Conservation (phyloP, 2,113 vertebrate species). For the Pleuronectes platessa region DNA sequence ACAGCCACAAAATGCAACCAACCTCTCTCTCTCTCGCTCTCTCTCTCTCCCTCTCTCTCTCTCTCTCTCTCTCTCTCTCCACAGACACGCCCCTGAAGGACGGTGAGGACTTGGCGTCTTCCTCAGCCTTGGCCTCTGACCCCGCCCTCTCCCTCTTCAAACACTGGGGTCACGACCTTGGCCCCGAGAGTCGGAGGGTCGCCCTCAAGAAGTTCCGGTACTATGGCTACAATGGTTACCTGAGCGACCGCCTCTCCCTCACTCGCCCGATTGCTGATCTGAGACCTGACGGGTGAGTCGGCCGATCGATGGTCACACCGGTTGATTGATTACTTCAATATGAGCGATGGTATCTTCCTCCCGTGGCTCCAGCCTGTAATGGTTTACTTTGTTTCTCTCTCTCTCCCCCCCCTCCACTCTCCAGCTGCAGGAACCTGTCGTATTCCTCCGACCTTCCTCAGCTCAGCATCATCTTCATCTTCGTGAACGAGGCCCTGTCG, state of each 20-base stretch:
- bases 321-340: constrained; percentile 1
- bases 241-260: constrained; percentile 93
- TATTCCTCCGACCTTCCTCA: constrained; percentile 91
- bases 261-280: constrained; percentile 90
- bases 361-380: too few relatives aligned
- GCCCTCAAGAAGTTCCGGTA: constrained; percentile 96
- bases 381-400: not conserved
- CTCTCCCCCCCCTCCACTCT: not conserved
- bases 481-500: constrained; percentile 94
- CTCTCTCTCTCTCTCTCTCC: constrained; percentile 1
- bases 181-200: constrained; percentile 86
- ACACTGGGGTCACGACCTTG: constrained; percentile 94
- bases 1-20: not conserved
- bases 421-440: constrained; percentile 92
- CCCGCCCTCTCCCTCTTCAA: constrained; percentile 87
- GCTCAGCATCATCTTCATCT: constrained; percentile 96
- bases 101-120: constrained; percentile 79
- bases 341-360: not conserved
- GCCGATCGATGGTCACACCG: not conserved
- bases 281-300: constrained; percentile 89
- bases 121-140: constrained; percentile 84
- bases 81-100: constrained; percentile 88
- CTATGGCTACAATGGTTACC: constrained; percentile 96
- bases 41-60: too few relatives aligned
- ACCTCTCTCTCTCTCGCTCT: not conserved